phyloP scores from a whole-genome alignment of 2,888 invertebrate species.

The Scrobipalpa costella region DNA sequence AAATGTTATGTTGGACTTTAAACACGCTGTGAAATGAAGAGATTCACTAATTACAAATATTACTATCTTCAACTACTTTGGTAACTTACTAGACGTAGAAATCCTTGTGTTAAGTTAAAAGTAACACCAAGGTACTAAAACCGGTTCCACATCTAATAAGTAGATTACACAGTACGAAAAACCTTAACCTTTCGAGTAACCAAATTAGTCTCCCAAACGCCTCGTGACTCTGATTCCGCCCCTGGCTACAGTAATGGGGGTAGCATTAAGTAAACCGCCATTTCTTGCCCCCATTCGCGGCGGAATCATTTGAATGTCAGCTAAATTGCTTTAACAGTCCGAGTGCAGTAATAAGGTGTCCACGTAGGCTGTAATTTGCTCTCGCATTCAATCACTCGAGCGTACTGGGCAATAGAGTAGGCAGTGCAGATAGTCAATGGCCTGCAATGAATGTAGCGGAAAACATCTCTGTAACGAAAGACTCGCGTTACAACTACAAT shows the following conservation, averaged over 20 bases:
- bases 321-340: slow-evolving; percentile 77
- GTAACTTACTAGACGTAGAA: too few relatives aligned
- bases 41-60: too few relatives aligned
- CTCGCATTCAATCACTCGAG: slow-evolving; percentile 77
- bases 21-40: too few relatives aligned
- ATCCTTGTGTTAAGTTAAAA: too few relatives aligned
- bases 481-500: too few relatives aligned
- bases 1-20: too few relatives aligned
- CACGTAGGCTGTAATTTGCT: slow-evolving; percentile 73
- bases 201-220: slow-evolving; percentile 2
- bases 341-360: slow-evolving; percentile 75
- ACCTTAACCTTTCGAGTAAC: slow-evolving; percentile 7
- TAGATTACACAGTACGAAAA: slow-evolving; percentile 7
- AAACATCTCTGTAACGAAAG: too few relatives aligned
- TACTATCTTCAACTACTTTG: too few relatives aligned
- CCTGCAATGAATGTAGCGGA: too few relatives aligned
- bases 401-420: slow-evolving; percentile 41
- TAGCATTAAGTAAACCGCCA: slow-evolving; percentile 63
- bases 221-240: slow-evolving; percentile 20
- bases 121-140: not conserved
- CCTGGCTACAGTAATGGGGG: slow-evolving; percentile 40
- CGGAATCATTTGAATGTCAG: slow-evolving; percentile 80
- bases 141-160: slow-evolving; percentile 1
- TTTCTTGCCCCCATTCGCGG: slow-evolving; percentile 63
- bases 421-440: not conserved